Evolutionary conservation across 2,113 vertebrate genomes (phyloP).

Genomic region (Stomatorhinus ivindoensis): DNA sequence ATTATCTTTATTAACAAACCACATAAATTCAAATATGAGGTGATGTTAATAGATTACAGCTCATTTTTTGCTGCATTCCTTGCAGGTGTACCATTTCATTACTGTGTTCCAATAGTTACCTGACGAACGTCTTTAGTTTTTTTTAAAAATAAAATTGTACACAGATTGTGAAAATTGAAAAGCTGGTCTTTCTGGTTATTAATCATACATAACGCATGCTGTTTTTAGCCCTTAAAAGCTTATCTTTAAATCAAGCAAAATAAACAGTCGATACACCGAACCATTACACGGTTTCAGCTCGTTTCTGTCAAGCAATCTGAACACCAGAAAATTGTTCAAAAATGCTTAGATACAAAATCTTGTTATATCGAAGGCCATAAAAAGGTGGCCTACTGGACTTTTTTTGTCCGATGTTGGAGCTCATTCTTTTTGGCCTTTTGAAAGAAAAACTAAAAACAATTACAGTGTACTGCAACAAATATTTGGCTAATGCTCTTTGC

Average conservation of each 20-base stretch:
- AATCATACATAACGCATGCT: background rate
- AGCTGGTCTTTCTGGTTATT: background rate
- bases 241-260: background rate
- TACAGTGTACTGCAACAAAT: background rate
- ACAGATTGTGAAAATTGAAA: background rate
- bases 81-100: background rate
- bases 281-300: background rate
- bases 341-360: background rate
- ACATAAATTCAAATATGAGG: background rate
- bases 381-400: background rate
- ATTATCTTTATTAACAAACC: background rate
- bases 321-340: background rate
- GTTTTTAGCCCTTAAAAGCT: background rate
- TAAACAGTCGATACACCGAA: background rate
- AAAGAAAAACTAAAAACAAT: background rate
- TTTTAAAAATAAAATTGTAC: background rate
- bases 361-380: background rate
- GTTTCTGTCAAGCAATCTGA: background rate
- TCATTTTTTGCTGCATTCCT: background rate
- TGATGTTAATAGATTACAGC: background rate
- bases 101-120: background rate
- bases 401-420: background rate
- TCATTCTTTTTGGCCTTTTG: background rate
- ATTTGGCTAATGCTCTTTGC: background rate
- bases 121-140: background rate